phyloP scores from a whole-genome alignment of 2,113 vertebrate genomes.

The Elephantulus edwardii region DNA sequence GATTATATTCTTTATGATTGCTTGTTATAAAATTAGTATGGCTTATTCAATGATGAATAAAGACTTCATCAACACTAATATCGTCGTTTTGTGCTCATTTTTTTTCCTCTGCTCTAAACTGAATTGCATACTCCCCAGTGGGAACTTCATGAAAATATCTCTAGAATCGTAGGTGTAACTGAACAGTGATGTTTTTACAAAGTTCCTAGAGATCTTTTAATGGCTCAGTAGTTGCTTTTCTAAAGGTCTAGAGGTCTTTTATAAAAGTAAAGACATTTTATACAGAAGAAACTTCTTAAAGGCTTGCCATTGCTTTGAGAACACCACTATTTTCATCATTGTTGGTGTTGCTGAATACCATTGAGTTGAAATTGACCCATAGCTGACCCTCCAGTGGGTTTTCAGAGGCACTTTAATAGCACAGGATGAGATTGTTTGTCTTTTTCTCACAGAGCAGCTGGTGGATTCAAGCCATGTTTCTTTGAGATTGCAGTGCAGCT shows the following conservation, averaged over 20 bases:
- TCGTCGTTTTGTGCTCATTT: not conserved
- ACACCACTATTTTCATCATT: no score
- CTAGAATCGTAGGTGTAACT: not conserved
- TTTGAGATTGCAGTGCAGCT: no score
- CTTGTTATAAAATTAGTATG: constrained; percentile 47
- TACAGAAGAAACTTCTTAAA: not conserved
- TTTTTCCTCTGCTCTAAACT: not conserved
- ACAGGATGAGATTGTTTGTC: no score
- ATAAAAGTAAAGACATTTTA: not conserved
- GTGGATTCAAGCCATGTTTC: no score
- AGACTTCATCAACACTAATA: not conserved
- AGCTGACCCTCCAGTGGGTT: no score
- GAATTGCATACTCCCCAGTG: not conserved
- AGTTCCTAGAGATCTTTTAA: no score
- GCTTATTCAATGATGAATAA: constrained; percentile 6
- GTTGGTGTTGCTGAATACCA: no score
- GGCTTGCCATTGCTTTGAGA: not conserved
- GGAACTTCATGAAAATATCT: not conserved
- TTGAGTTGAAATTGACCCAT: no score
- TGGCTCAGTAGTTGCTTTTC: not conserved
- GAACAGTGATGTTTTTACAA: no score
- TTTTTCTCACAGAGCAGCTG: no score
- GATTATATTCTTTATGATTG: not conserved
- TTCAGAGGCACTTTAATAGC: no score
- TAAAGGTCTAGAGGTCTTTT: not conserved